Base-by-base conservation (phyloP, 2,797 vertebrate species). In the Melanotaenia boesemani region DNA sequence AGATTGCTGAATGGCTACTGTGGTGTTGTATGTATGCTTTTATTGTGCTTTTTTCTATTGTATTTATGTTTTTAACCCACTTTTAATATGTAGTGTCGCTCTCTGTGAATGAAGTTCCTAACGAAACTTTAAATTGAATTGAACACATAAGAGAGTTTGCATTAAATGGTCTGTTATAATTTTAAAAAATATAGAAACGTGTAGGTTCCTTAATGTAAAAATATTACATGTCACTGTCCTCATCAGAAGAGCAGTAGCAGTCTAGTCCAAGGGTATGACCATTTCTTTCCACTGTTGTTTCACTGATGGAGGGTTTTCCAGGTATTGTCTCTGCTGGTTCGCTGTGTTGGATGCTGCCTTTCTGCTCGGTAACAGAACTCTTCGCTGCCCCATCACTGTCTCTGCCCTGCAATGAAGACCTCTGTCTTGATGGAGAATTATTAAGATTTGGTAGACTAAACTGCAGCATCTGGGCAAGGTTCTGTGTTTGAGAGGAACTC, bases 221-320 rank as follows among this genome's bases (percentile, higher is more conserved):
- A 52, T 22, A 6, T 76, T 74, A 90, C 0, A 73, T 63, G 69
- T 86, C 71, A 39, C 41, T 72, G 37, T 95, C 93, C 2, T 94
- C 94, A 63, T 94, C 95, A 48, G 94, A 94, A 5, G 94, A 95
- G 6, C 89, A 94, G 68, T 95, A 95, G 86, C 84, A 94, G 73
- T 84, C 86, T 6, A 95, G 86, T 58, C 94, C 94, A 60, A 93
- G 83, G 15, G 93, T 58, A 57, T 94, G 83, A 46, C 63, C 60
- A 0, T 18, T 75, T 54, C 11, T 85, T 28, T 77, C 72, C n/a
- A 67, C 67, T 34, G 28, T 20, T 18, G 20, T 55, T 52, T 39
- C 26, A 13, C 11, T 28, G 46, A 9, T 52, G 1, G 58, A 30
- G 2, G 67, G 9, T 67, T 72, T 74, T 37, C 67, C 75, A 44